These are phyloP conservation scores for Boloria selene DNA, from an alignment of 2,888 invertebrate species.

Conservation along the genomic window DNA sequence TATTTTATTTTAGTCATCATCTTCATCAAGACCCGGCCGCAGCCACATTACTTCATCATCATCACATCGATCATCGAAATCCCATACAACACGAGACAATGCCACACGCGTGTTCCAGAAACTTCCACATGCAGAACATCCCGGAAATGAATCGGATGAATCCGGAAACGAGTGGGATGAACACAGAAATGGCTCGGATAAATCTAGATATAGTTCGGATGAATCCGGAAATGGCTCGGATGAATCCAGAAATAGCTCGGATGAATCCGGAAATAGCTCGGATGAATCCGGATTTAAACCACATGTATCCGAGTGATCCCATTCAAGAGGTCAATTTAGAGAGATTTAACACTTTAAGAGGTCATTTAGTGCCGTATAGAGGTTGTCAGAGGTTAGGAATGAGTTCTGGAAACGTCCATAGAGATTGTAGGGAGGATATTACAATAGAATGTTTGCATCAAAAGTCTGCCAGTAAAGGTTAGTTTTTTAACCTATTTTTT, in stretches of 20 bases:
- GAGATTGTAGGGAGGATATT: conserved; percentile 64
- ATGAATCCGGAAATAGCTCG: conserved; percentile 52
- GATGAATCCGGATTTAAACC: conserved; percentile 49
- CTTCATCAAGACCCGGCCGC: conserved; percentile 73
- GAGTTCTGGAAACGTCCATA: conserved; percentile 67
- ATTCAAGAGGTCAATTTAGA: conserved; percentile 50
- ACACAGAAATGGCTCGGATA: conserved; percentile 44
- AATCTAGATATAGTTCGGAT: conserved; percentile 49
- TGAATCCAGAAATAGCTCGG: conserved; percentile 49
- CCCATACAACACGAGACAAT: conserved; percentile 51
- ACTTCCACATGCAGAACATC: conserved; percentile 46
- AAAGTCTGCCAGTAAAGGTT: conserved; percentile 70
- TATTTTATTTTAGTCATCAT: conserved; percentile 59
- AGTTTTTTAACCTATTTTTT: conserved; percentile 16
- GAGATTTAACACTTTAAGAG: conserved; percentile 68
- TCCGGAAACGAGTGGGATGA: conserved; percentile 45
- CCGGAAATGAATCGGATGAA: conserved; percentile 44
- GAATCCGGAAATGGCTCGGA: conserved; percentile 46
- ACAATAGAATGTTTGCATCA: conserved; percentile 70
- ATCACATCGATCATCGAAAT: conserved; percentile 67
- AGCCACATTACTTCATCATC: conserved; percentile 71
- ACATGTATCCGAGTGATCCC: conserved; percentile 51
- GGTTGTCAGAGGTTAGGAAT: conserved; percentile 64
- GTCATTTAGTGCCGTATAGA: conserved; percentile 73
- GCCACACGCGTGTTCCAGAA: conserved; percentile 60